These are phyloP conservation scores for Drosophila pachea DNA, from an alignment of 1,140 invertebrate species.

Conservation along the genomic window DNA sequence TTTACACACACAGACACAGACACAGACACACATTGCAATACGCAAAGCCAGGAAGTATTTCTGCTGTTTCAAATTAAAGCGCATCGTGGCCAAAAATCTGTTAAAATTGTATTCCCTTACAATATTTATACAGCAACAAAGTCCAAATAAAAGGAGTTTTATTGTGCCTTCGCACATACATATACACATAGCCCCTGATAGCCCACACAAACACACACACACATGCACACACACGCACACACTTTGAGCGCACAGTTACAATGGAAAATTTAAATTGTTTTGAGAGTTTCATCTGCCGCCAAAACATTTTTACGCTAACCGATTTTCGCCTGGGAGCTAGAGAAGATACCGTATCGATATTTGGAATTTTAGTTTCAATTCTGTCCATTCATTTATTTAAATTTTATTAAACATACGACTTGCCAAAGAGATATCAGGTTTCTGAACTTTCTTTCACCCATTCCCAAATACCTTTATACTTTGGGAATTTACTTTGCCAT, in stretches of 20 bases:
- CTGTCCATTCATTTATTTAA: too few relatives aligned
- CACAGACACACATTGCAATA: too few relatives aligned
- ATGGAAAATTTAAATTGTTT: conserved; percentile 48
- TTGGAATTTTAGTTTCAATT: neutral
- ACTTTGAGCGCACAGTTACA: neutral
- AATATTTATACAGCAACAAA: conserved; percentile 17
- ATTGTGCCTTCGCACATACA: conserved; percentile 15
- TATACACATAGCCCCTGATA: conserved; percentile 1
- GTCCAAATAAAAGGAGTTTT: conserved; percentile 34
- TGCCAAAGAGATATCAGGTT: too few relatives aligned
- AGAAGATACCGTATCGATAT: neutral
- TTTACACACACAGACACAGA: neutral
- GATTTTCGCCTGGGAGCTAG: conserved; percentile 1
- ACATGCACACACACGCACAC: neutral
- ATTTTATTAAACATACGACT: too few relatives aligned
- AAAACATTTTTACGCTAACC: neutral
- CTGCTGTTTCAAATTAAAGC: too few relatives aligned
- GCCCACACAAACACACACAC: conserved; percentile 1
- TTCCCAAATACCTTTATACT: neutral
- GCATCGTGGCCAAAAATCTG: neutral
- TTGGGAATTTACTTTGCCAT: neutral
- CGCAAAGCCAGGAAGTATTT: too few relatives aligned
- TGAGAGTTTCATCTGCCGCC: conserved; percentile 8
- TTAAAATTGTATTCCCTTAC: neutral
- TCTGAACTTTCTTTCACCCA: too few relatives aligned